Percentiles rank a stretch among this genome's conserved stretches.
Evolutionary conservation across 1,140 invertebrate genomes (phyloP).

Genomic region (Sminthurinus signatus): DNA sequence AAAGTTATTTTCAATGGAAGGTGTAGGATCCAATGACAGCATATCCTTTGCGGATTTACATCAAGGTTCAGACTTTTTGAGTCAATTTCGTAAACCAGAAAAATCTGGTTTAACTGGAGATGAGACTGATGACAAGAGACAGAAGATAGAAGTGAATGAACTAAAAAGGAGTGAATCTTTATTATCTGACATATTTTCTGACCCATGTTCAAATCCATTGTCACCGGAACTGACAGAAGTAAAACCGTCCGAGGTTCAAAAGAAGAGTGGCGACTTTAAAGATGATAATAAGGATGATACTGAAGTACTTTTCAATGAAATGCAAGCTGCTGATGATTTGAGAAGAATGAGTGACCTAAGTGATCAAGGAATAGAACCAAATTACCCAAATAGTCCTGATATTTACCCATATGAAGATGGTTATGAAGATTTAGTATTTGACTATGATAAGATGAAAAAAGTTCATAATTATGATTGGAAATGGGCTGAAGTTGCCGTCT

Average conservation of each 20-base stretch:
- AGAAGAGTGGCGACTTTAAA: not conserved
- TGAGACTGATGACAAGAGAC: not conserved
- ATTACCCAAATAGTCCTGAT: conserved; percentile 23
- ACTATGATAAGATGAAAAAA: conserved; percentile 37
- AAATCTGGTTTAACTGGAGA: conserved; percentile 8
- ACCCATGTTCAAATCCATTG: not conserved
- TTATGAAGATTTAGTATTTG: conserved; percentile 25
- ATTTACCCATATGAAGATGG: conserved; percentile 29
- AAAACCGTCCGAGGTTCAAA: not conserved
- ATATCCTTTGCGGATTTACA: not conserved
- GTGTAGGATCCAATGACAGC: not conserved
- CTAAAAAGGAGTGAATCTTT: conserved; percentile 18
- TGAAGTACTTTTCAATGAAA: not conserved
- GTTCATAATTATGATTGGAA: conserved; percentile 33
- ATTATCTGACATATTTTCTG: conserved; percentile 21
- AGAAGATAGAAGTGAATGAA: not conserved
- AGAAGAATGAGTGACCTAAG: not conserved
- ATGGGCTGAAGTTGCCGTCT: conserved; percentile 34
- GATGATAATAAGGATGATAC: not conserved
- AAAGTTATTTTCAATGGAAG: not conserved
- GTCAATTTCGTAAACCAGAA: not conserved
- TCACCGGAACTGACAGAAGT: not conserved
- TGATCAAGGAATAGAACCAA: not conserved
- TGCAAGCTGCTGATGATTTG: not conserved
- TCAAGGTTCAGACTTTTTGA: not conserved